Percentiles rank a stretch among this genome's conserved stretches.
These are phyloP conservation scores for Barypeithes pellucidus DNA, from an alignment of 2,888 invertebrate species.

Conservation along the genomic window DNA sequence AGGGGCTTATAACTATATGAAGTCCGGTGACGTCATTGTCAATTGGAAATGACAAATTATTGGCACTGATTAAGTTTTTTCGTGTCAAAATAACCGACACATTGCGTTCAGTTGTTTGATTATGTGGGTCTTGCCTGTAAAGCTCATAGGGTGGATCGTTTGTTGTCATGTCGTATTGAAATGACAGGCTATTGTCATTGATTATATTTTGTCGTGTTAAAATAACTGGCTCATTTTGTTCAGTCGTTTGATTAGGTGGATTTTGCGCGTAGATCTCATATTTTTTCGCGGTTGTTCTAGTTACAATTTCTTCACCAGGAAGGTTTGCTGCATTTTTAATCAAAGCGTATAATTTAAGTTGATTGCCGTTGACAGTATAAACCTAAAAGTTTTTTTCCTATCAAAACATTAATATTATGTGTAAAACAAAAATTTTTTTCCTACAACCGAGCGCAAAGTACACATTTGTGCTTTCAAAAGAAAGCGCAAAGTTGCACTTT, in stretches of 20 bases:
- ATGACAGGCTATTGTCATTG: too few species aligned
- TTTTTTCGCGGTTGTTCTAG: background rate
- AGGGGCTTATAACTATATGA: constrained; percentile 60
- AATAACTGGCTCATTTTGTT: too few species aligned
- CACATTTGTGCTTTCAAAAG: too few species aligned
- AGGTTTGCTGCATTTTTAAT: constrained; percentile 70
- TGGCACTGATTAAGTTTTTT: constrained; percentile 30
- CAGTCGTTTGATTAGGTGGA: too few species aligned
- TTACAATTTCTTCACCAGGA: constrained; percentile 67
- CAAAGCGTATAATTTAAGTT: constrained; percentile 58
- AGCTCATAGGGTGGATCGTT: background rate
- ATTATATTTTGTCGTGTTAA: too few species aligned
- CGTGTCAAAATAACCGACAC: constrained; percentile 29
- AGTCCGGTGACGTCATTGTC: constrained; percentile 65
- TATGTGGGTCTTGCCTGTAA: constrained; percentile 19
- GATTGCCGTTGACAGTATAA: constrained; percentile 59
- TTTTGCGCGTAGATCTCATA: constrained; percentile 21
- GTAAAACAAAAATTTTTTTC: too few species aligned
- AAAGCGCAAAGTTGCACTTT: too few species aligned
- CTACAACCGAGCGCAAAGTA: too few species aligned
- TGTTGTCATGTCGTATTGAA: background rate
- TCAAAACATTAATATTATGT: too few species aligned
- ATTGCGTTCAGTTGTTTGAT: constrained; percentile 10
- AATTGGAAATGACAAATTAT: constrained; percentile 63
- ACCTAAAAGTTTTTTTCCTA: constrained; percentile 24